Percentiles rank a stretch among this genome's conserved stretches.
phyloP scores from a whole-genome alignment of 1,140 invertebrate species.

The Apis laboriosa region DNA sequence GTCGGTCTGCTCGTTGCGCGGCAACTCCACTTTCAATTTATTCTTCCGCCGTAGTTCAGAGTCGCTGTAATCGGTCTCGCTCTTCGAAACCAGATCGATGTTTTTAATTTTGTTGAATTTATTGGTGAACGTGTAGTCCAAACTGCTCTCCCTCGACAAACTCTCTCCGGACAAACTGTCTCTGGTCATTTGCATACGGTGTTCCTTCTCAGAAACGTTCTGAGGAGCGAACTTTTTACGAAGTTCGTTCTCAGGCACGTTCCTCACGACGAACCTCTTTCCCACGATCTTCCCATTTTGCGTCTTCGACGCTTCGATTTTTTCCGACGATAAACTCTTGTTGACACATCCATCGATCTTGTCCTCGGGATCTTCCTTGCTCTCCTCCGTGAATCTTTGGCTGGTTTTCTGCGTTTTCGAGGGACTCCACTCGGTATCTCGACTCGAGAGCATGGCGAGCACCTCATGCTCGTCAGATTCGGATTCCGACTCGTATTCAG shows the following conservation, averaged over 20 bases:
- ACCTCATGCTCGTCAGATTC: conserved; percentile 76
- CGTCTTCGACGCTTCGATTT: conserved; percentile 39
- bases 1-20: conserved; percentile 69
- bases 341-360: conserved; percentile 13
- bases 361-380: conserved; percentile 17
- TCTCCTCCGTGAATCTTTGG: conserved; percentile 36
- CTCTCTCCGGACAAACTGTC: conserved; percentile 64
- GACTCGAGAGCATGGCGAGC: conserved; percentile 43
- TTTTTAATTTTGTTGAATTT: conserved; percentile 74
- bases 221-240: conserved; percentile 74
- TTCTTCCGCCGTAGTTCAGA: conserved; percentile 64
- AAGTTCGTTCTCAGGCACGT: conserved; percentile 77
- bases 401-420: conserved; percentile 1
- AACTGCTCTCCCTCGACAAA: conserved; percentile 45
- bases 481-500: conserved; percentile 81
- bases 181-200: conserved; percentile 71
- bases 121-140: conserved; percentile 54
- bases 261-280: conserved; percentile 75
- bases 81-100: conserved; percentile 75
- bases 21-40: conserved; percentile 67
- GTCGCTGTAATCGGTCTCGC: conserved; percentile 71
- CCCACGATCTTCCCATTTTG: conserved; percentile 69
- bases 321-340: conserved; percentile 26
- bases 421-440: conserved; percentile 28
- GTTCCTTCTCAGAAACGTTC: conserved; percentile 76